phyloP scores from a whole-genome alignment of 2,888 invertebrate species.

The Lathronympha strigana region DNA sequence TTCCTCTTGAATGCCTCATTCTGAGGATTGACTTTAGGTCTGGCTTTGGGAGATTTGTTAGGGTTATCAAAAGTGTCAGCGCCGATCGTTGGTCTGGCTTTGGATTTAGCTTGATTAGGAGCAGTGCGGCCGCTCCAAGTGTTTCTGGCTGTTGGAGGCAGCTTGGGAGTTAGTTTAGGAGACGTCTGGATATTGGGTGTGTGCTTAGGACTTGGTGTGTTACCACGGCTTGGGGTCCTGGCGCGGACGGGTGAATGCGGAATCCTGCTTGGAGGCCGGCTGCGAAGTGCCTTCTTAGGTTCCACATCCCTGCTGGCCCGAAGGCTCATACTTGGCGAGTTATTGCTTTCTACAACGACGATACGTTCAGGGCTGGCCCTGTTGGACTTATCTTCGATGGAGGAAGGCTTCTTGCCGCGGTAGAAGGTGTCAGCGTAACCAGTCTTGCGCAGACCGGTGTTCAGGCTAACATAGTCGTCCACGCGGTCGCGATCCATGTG shows the following conservation, averaged over 20 bases:
- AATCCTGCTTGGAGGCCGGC: conserved; percentile 75
- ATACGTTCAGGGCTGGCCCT: conserved; percentile 76
- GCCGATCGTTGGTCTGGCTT: conserved; percentile 70
- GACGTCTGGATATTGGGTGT: conserved; percentile 69
- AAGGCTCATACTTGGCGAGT: conserved; percentile 75
- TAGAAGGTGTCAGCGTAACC: conserved; percentile 87
- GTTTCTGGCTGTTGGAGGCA: conserved; percentile 83
- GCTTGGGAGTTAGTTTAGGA: conserved; percentile 69
- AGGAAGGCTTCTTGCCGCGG: conserved; percentile 78
- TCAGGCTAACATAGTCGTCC: conserved; percentile 86
- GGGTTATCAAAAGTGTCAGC: conserved; percentile 79
- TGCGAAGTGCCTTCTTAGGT: conserved; percentile 70
- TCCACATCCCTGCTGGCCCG: conserved; percentile 70
- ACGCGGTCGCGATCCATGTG: conserved; percentile 70
- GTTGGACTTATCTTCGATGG: conserved; percentile 70
- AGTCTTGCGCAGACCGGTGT: conserved; percentile 88
- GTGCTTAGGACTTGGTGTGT: conserved; percentile 79
- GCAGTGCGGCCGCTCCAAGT: conserved; percentile 90
- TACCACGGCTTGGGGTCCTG: conserved; percentile 66
- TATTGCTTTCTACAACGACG: conserved; percentile 67
- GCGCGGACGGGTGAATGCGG: conserved; percentile 77
- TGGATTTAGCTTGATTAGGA: conserved; percentile 69
- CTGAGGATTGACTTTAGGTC: conserved; percentile 63
- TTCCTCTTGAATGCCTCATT: conserved; percentile 81
- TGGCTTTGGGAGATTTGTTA: conserved; percentile 86